Base-by-base conservation (phyloP, 1,140 invertebrate species). In the Drosophila pallidifrons region DNA sequence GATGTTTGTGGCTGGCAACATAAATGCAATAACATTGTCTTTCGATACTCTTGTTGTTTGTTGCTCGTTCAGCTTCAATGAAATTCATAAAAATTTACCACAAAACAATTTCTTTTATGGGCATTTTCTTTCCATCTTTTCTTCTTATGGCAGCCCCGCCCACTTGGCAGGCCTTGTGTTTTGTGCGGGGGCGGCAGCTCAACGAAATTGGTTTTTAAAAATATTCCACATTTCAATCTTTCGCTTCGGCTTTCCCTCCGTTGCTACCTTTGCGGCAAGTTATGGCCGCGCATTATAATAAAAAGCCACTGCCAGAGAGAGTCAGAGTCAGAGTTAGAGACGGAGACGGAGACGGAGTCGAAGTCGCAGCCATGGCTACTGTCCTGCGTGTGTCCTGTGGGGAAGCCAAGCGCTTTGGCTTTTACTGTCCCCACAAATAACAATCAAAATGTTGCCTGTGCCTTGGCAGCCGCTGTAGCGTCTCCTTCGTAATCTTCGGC, bases 191-290 rank as follows among this genome's bases (percentile, higher is more conserved):
- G 54, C 47, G 65, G 61, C 55, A 71, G 83, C 83, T 83, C 85
- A 88, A 41, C 83, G 81, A 88, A 88, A 88, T 88, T 88, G 83
- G 83, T 88, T 88, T 88, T 88, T 81, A 88, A 87, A 87, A 88
- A 88, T 88, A 88, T 88, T 88, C 82, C 83, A 88, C 83, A 88
- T 88, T 88, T 88, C 83, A 88, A 88, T 88, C 85, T 88, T 67
- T 75, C 79, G 49, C 75, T 35, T 59, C 57, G 16, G 20, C 49
- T 63, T 13, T 25, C 20, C 25, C 45, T 46, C 71, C 15, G 20
- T 43, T 58, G 52, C 69, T 72, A 80, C 81, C 81, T 85, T 77
- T 41, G 16, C 63, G 63, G 66, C 61, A 82, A 88, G 76, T 88
- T 88, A 75, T 75, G 73, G 67, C 13, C 13, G 28, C 67, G 60